A percentile compares a stretch with the other conserved stretches of the same genome.
Conservation (phyloP, 2,888 invertebrate species). For the Heliconius cydno region DNA sequence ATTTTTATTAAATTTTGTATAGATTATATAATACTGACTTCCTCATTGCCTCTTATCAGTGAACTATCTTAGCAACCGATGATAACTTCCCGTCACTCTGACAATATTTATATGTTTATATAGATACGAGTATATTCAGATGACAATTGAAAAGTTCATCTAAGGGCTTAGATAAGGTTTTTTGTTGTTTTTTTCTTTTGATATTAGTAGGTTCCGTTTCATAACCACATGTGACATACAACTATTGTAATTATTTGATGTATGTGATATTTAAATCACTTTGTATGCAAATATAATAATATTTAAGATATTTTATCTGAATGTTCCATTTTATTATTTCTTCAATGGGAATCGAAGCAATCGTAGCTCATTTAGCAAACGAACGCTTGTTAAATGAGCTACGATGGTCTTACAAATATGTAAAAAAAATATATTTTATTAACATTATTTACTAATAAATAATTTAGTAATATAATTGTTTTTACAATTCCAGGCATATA, state of each 20-base stretch:
- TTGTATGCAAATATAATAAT: neutral
- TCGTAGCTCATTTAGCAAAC: too few species aligned
- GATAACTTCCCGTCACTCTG: neutral
- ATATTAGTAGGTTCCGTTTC: neutral
- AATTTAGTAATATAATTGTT: neutral
- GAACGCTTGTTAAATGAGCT: too few species aligned
- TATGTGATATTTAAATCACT: too few species aligned
- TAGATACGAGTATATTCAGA: neutral
- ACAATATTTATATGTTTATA: neutral
- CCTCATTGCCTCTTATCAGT: neutral
- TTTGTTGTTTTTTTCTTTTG: neutral
- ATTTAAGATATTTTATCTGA: too few species aligned
- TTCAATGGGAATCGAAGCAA: too few species aligned
- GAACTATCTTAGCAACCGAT: neutral
- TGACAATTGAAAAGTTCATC: neutral
- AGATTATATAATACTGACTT: neutral
- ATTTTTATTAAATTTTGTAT: neutral
- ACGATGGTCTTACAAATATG: too few species aligned
- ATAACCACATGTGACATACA: too few species aligned
- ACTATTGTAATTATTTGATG: too few species aligned
- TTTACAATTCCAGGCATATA: constrained; percentile 59
- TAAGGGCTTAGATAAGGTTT: neutral
- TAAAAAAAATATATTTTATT: too few species aligned
- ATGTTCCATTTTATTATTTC: too few species aligned
- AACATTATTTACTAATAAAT: too few species aligned